These are phyloP conservation scores for Cryptomyrus ogoouensis DNA, from an alignment of 2,113 vertebrate species.

Conservation along the genomic window DNA sequence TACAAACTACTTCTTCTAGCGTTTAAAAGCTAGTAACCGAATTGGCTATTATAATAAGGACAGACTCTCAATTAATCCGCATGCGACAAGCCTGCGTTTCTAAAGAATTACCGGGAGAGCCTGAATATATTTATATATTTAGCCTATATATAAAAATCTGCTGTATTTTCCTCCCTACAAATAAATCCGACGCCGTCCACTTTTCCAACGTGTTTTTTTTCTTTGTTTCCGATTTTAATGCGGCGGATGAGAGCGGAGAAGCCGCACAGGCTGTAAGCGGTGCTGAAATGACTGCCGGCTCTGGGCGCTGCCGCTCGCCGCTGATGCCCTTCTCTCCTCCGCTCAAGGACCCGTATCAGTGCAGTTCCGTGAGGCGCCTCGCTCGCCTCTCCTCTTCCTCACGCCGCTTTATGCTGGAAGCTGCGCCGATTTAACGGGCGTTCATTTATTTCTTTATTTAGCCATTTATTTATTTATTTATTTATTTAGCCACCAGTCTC, in stretches of 20 bases:
- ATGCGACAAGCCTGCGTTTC: constrained; percentile 16
- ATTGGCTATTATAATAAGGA: neutral
- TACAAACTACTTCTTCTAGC: neutral
- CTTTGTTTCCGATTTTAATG: neutral
- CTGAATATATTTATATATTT: neutral
- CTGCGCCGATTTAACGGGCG: constrained; percentile 33
- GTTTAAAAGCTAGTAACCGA: neutral
- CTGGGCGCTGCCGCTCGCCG: constrained; percentile 40
- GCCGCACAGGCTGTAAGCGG: neutral
- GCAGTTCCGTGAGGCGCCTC: neutral
- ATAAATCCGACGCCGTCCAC: neutral
- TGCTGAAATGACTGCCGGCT: constrained; percentile 22
- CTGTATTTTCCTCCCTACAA: neutral
- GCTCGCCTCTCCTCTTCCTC: neutral
- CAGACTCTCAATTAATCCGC: neutral
- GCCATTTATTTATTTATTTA: constrained; percentile 44
- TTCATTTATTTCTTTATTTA: constrained; percentile 31
- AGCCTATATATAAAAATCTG: neutral
- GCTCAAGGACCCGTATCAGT: constrained; percentile 12
- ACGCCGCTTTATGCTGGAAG: constrained; percentile 10
- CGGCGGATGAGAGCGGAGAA: neutral
- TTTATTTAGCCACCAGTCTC: constrained; percentile 39
- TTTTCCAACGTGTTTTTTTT: neutral
- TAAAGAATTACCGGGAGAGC: neutral
- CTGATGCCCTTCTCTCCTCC: constrained; percentile 40